A percentile compares a stretch with the other conserved stretches of the same genome.
Evolutionary conservation across 2,113 vertebrate genomes (phyloP).

Genomic region (Zosterops borbonicus): DNA sequence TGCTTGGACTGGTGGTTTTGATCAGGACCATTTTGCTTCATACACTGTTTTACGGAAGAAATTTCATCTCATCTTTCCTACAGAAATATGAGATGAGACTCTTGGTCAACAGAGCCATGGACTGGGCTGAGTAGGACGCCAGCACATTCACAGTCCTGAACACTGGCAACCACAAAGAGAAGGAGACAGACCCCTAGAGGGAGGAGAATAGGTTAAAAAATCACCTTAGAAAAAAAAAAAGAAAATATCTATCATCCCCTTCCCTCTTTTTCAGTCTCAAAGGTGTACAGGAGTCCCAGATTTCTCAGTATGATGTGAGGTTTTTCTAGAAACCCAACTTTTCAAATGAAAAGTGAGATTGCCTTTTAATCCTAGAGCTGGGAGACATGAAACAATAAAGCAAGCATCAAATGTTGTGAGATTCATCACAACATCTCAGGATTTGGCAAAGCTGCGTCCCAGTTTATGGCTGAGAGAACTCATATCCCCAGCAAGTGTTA

Average conservation of each 20-base stretch:
- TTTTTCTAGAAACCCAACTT: neutral
- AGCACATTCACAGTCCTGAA: neutral
- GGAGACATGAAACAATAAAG: neutral
- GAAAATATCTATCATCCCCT: neutral
- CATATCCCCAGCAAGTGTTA: neutral
- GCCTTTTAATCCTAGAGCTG: neutral
- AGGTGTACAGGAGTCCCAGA: neutral
- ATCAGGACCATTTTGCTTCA: neutral
- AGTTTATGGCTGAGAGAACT: neutral
- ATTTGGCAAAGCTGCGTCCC: neutral
- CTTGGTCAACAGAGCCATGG: neutral
- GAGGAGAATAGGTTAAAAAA: neutral
- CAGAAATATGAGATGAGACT: neutral
- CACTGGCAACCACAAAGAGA: neutral
- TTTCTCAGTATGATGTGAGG: neutral
- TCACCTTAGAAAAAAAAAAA: neutral
- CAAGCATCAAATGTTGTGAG: slow-evolving; percentile 1
- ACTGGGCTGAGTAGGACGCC: neutral
- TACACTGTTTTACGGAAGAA: neutral
- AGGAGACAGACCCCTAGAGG: neutral
- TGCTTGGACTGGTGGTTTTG: neutral
- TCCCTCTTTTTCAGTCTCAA: neutral
- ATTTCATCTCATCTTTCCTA: neutral
- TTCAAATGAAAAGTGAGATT: neutral
- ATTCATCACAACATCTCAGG: neutral